Evolutionary conservation across 1,140 invertebrate genomes (phyloP).

Genomic region (Drosophila rufa): DNA sequence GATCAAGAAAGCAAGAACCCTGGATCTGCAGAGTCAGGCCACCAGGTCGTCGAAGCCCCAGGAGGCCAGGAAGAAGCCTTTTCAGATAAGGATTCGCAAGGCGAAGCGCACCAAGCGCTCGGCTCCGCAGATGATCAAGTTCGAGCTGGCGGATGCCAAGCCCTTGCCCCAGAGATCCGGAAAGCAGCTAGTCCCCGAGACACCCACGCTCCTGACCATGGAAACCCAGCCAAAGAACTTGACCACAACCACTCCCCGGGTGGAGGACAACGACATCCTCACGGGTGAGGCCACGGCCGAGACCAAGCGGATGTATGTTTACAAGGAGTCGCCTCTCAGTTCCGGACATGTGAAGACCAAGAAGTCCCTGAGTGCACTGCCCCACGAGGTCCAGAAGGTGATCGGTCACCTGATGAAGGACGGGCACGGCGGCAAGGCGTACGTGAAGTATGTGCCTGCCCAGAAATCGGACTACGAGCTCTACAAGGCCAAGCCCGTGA

Average conservation of each 20-base stretch:
- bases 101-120: constrained; percentile 60
- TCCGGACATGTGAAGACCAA: constrained; percentile 52
- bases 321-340: constrained; percentile 61
- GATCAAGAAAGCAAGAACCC: constrained; percentile 60
- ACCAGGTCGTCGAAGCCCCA: constrained; percentile 12
- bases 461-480: constrained; percentile 70
- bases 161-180: constrained; percentile 35
- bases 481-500: constrained; percentile 43
- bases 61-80: constrained; percentile 2
- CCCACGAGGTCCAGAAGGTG: constrained; percentile 79
- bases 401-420: constrained; percentile 72
- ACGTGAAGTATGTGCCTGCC: constrained; percentile 71
- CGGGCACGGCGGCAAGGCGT: constrained; percentile 67
- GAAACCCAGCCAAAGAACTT: constrained; percentile 34
- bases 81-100: constrained; percentile 44
- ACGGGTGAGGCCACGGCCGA: constrained; percentile 54
- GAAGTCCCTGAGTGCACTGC: constrained; percentile 61
- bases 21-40: constrained; percentile 54
- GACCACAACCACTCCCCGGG: constrained; percentile 11
- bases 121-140: constrained; percentile 73
- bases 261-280: constrained; percentile 53
- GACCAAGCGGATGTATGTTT: constrained; percentile 67
- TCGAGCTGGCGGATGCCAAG: constrained; percentile 77
- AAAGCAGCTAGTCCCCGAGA: constrained; percentile 28
- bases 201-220: constrained; percentile 53